These are phyloP conservation scores for Gadopsis marmoratus DNA, from an alignment of 2,797 vertebrate genomes.

Conservation along the genomic window DNA sequence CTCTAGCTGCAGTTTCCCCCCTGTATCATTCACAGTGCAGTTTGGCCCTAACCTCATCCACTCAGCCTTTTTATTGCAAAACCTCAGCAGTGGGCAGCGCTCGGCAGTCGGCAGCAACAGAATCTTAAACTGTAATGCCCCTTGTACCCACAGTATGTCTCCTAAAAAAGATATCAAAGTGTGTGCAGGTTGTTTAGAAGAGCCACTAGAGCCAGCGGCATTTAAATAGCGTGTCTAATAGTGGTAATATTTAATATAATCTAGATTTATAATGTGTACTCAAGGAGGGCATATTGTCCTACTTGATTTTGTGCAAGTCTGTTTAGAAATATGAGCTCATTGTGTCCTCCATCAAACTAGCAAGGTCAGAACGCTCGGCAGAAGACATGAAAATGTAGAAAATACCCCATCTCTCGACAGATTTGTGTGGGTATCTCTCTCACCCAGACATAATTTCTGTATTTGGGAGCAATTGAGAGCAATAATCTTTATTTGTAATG, in stretches of 20 bases:
- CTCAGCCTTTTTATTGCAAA: slow-evolving; percentile 56
- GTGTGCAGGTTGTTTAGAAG: not conserved
- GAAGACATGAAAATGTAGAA: not conserved
- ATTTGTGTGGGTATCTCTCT: not conserved
- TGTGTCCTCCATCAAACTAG: not conserved
- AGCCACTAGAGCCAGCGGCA: not conserved
- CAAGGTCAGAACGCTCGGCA: not conserved
- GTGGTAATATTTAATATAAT: slow-evolving; percentile 1
- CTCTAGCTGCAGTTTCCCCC: slow-evolving; percentile 26
- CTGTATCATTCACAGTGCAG: slow-evolving; percentile 48
- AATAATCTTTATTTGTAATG: not conserved
- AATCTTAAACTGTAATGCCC: not conserved
- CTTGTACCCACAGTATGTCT: not conserved
- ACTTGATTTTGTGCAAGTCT: slow-evolving; percentile 32
- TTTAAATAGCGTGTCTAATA: slow-evolving; percentile 4
- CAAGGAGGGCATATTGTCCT: not conserved
- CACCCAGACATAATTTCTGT: not conserved
- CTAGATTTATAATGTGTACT: not conserved
- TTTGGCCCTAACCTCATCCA: slow-evolving; percentile 49
- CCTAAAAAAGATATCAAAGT: slow-evolving; percentile 4
- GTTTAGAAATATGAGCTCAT: not conserved
- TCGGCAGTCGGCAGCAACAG: not conserved
- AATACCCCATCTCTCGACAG: not conserved
- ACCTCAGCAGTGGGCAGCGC: slow-evolving; percentile 18
- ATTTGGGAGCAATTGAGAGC: too few species aligned